Evolutionary conservation across 2,113 vertebrate genomes (phyloP).

Genomic region (Pedetes capensis): DNA sequence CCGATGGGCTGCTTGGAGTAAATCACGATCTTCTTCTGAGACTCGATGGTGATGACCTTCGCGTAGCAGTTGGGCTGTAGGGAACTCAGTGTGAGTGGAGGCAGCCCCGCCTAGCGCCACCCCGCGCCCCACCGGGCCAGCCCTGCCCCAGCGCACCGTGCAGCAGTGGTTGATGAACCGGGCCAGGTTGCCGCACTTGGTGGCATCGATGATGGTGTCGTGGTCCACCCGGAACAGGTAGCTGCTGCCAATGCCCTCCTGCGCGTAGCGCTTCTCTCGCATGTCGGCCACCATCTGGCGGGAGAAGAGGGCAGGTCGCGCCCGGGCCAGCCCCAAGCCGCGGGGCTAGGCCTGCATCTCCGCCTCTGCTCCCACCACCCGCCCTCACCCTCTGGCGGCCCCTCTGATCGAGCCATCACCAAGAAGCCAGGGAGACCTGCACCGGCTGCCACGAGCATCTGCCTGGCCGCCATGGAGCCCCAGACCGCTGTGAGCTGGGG

Average conservation of each 20-base stretch:
- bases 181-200: conserved; percentile 93
- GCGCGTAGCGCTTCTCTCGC: conserved; percentile 93
- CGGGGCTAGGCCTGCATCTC: neutral
- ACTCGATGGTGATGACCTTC: conserved; percentile 97
- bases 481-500: neutral
- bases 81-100: neutral
- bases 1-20: conserved; percentile 96
- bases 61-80: conserved; percentile 95
- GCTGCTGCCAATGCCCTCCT: conserved; percentile 95
- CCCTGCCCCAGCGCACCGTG: conserved; percentile 83
- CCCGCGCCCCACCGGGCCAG: fast-evolving
- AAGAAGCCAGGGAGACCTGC: neutral
- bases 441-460: neutral
- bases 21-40: conserved; percentile 97
- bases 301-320: neutral
- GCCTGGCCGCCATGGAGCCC: neutral
- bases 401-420: neutral
- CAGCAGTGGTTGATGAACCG: conserved; percentile 97
- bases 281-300: conserved; percentile 94
- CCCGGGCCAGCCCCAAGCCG: neutral
- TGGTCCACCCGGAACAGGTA: conserved; percentile 96
- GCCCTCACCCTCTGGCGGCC: neutral
- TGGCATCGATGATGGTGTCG: conserved; percentile 96
- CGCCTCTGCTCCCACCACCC: neutral
- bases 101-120: fast-evolving